phyloP scores from a whole-genome alignment of 2,113 vertebrate genomes.

The Dendropsophus ebraccatus region DNA sequence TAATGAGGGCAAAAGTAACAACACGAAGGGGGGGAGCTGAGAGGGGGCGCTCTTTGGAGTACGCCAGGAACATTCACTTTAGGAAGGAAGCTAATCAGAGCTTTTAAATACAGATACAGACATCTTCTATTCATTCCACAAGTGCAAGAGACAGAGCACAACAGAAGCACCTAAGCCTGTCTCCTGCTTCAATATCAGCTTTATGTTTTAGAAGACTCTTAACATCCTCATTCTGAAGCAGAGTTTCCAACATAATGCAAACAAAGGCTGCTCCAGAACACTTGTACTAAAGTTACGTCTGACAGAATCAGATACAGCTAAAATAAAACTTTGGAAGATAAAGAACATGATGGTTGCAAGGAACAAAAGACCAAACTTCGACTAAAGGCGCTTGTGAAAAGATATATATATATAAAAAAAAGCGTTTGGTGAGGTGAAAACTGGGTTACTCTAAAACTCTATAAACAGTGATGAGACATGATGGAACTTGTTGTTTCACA shows the following conservation, averaged over 20 bases:
- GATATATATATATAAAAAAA: no score
- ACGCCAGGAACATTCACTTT: background rate
- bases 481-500: background rate
- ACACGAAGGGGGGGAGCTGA: background rate
- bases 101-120: slow-evolving; percentile 19
- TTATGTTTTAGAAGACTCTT: slow-evolving; percentile 26
- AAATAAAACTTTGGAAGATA: background rate
- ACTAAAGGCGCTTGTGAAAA: background rate
- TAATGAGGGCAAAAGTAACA: slow-evolving; percentile 53
- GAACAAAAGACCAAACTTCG: background rate
- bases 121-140: background rate
- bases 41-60: background rate
- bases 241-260: background rate
- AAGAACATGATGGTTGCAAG: background rate
- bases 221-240: background rate
- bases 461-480: background rate
- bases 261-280: background rate
- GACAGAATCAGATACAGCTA: background rate
- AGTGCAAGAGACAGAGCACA: slow-evolving; percentile 3
- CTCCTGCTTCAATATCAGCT: slow-evolving; percentile 1
- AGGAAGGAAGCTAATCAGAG: slow-evolving; percentile 42
- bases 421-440: background rate
- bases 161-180: background rate
- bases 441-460: background rate
- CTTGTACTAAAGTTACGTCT: background rate